Evolutionary conservation across 2,797 vertebrate species (phyloP).

Genomic region (Falco rusticolus): DNA sequence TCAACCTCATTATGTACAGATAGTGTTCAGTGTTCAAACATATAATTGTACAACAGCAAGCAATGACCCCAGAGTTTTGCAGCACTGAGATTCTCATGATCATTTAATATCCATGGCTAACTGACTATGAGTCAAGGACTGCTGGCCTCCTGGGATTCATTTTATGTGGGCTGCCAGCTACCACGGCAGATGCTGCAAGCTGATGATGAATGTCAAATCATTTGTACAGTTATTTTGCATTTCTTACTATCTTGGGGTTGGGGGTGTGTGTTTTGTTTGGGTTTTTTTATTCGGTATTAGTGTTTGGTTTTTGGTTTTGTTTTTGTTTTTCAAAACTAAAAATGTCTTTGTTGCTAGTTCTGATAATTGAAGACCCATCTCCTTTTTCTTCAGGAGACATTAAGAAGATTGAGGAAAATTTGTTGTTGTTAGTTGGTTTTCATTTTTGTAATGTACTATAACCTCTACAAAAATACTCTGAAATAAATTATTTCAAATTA

Average conservation of each 20-base stretch:
- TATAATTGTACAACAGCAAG: neutral
- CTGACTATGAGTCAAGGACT: neutral
- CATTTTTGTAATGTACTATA: neutral
- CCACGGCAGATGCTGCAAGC: neutral
- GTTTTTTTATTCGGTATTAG: neutral
- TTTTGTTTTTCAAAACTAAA: neutral
- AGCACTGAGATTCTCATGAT: neutral
- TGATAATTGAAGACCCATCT: neutral
- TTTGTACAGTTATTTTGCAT: neutral
- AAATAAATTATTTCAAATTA: neutral
- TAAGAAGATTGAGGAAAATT: neutral
- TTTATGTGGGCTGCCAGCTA: conserved; percentile 20
- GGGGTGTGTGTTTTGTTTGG: neutral
- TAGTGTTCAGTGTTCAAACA: neutral
- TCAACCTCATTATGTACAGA: neutral
- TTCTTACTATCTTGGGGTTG: neutral
- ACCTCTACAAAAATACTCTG: neutral
- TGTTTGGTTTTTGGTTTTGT: neutral
- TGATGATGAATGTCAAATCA: conserved; percentile 10
- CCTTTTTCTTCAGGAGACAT: neutral
- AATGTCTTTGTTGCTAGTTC: neutral
- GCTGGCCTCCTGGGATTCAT: conserved; percentile 11
- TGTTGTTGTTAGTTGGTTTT: neutral
- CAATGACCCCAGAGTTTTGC: neutral
- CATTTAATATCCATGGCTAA: conserved; percentile 30